phyloP scores from a whole-genome alignment of 2,797 vertebrate genomes.

The Mormyrus hasselquistii region DNA sequence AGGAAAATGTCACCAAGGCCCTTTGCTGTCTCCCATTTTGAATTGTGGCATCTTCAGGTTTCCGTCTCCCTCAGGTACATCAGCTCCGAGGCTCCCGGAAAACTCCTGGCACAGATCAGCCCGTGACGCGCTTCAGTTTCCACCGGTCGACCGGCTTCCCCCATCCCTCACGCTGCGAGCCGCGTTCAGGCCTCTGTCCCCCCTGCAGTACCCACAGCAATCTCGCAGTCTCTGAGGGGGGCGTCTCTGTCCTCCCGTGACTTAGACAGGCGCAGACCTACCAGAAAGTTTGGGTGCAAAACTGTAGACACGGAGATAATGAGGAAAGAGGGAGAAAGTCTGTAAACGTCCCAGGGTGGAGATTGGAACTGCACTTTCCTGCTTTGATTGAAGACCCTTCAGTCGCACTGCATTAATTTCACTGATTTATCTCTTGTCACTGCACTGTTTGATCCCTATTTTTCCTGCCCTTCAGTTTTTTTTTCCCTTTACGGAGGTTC shows the following conservation, averaged over 20 bases:
- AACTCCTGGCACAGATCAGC: neutral
- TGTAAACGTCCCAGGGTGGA: constrained; percentile 23
- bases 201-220: neutral
- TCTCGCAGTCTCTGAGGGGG: neutral
- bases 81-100: neutral
- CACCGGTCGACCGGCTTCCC: neutral
- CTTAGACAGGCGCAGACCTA: neutral
- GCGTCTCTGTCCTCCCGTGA: neutral
- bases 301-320: constrained; percentile 5
- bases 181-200: neutral
- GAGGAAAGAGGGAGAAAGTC: constrained; percentile 15
- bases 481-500: constrained; percentile 18
- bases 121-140: neutral
- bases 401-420: constrained; percentile 28
- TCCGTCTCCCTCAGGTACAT: neutral
- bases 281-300: constrained; percentile 14
- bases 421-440: constrained; percentile 34
- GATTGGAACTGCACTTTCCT: constrained; percentile 22
- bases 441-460: constrained; percentile 18
- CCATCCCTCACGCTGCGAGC: neutral
- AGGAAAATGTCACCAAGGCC: neutral
- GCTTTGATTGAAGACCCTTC: constrained; percentile 36
- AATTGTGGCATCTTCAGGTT: neutral
- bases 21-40: neutral
- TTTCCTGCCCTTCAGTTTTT: constrained; percentile 25